phyloP scores from a whole-genome alignment of 2,888 invertebrate species.

The Nomada fabriciana region DNA sequence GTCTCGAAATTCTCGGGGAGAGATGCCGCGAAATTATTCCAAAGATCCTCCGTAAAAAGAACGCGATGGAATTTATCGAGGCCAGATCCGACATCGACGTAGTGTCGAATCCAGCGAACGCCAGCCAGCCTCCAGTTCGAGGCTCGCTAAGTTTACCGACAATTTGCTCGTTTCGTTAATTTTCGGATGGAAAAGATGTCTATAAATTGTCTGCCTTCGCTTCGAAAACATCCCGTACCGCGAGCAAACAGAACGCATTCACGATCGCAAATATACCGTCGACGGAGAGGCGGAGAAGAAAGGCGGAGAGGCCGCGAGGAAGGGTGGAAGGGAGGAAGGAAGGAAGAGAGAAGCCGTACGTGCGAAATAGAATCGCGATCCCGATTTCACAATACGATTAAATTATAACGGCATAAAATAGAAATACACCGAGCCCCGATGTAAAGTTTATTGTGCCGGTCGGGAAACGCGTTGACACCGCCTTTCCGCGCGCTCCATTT shows the following conservation, averaged over 20 bases:
- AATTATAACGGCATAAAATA: slow-evolving; percentile 45
- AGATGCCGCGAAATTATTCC: background rate
- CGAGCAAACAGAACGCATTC: slow-evolving; percentile 30
- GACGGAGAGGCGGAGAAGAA: background rate
- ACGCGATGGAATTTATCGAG: too few relatives aligned
- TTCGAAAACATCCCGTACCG: slow-evolving; percentile 20
- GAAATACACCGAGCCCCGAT: slow-evolving; percentile 32
- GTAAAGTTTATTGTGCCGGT: slow-evolving; percentile 36
- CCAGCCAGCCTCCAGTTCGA: background rate
- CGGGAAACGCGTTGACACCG: slow-evolving; percentile 31
- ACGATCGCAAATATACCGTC: slow-evolving; percentile 26
- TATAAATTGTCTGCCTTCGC: slow-evolving; percentile 21
- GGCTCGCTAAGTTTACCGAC: background rate
- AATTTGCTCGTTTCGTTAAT: slow-evolving; percentile 7
- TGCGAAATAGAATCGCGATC: slow-evolving; percentile 40
- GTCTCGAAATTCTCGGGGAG: background rate
- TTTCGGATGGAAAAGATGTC: background rate
- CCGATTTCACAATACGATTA: slow-evolving; percentile 48
- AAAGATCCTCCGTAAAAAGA: background rate
- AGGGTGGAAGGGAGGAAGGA: background rate
- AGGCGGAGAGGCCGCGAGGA: background rate
- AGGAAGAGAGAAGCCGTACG: background rate
- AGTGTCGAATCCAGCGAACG: too few relatives aligned
- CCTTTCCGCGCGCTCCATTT: slow-evolving; percentile 18
- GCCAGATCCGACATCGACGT: too few relatives aligned